Percentiles rank a stretch among this genome's conserved stretches.
These are phyloP conservation scores for Eupristina koningsbergeri DNA, from an alignment of 1,140 invertebrate genomes.

Conservation along the genomic window DNA sequence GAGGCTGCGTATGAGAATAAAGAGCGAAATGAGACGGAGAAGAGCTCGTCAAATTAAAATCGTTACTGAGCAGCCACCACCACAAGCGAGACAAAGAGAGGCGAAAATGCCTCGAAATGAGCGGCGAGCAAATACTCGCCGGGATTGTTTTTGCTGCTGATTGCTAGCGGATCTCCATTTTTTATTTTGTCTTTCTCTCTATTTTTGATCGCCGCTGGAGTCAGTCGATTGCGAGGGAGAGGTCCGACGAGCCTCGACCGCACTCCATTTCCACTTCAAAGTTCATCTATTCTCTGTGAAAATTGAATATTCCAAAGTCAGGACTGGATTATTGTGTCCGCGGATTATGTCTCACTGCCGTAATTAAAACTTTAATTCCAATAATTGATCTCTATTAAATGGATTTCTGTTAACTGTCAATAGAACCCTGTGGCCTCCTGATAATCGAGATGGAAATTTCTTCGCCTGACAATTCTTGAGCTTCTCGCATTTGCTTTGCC, in stretches of 20 bases:
- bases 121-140: slow-evolving; percentile 63
- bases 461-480: not conserved
- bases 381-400: slow-evolving; percentile 42
- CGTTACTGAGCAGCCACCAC: slow-evolving; percentile 40
- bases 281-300: slow-evolving; percentile 48
- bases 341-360: not conserved
- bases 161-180: slow-evolving; percentile 55
- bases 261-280: slow-evolving; percentile 65
- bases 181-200: slow-evolving; percentile 34
- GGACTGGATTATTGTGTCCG: not conserved
- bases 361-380: slow-evolving; percentile 44
- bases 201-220: slow-evolving; percentile 24
- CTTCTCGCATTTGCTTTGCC: not conserved
- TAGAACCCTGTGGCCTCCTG: not conserved
- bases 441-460: not conserved
- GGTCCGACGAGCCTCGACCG: not conserved
- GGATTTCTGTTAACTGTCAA: slow-evolving; percentile 17
- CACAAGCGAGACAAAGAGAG: slow-evolving; percentile 49
- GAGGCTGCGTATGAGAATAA: not conserved
- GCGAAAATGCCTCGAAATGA: slow-evolving; percentile 61
- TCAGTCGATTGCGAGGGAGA: slow-evolving; percentile 27
- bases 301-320: slow-evolving; percentile 30
- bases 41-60: slow-evolving; percentile 48
- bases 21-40: slow-evolving; percentile 22
- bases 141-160: slow-evolving; percentile 67